A percentile compares a stretch with the other conserved stretches of the same genome.
Evolutionary conservation across 2,888 invertebrate species (phyloP).

Genomic region (Acanthosepion pharaonis): DNA sequence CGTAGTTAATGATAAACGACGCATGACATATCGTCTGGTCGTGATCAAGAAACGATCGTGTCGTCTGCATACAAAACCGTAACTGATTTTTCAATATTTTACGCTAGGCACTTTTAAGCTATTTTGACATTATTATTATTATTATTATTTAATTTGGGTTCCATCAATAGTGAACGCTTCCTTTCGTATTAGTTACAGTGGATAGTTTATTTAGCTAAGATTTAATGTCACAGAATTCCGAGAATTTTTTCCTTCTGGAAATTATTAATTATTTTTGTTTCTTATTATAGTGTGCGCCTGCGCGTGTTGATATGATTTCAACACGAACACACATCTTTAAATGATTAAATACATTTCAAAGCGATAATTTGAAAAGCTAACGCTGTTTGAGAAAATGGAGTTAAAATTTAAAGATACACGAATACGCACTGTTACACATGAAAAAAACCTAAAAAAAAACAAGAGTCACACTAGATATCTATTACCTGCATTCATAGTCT

Average conservation of each 20-base stretch:
- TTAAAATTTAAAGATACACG: background rate
- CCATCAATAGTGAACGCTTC: background rate
- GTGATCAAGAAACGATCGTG: background rate
- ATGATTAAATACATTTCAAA: background rate
- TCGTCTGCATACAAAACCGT: background rate
- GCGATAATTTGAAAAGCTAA: background rate
- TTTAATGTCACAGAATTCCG: background rate
- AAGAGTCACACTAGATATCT: no score
- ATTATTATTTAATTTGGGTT: background rate
- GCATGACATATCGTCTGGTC: background rate
- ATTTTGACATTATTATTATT: background rate
- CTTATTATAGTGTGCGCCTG: background rate
- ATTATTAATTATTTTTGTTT: background rate
- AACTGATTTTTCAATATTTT: background rate
- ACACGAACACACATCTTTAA: background rate
- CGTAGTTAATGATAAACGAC: background rate
- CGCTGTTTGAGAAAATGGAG: background rate
- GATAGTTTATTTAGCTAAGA: background rate
- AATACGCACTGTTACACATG: background rate
- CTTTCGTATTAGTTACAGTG: background rate
- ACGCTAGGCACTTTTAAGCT: background rate
- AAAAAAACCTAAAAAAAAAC: background rate
- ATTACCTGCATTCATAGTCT: no score
- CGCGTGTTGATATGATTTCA: background rate
- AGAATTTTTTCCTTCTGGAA: no score